Base-by-base conservation (phyloP, 2,888 invertebrate species). In the Bedellia somnulentella region DNA sequence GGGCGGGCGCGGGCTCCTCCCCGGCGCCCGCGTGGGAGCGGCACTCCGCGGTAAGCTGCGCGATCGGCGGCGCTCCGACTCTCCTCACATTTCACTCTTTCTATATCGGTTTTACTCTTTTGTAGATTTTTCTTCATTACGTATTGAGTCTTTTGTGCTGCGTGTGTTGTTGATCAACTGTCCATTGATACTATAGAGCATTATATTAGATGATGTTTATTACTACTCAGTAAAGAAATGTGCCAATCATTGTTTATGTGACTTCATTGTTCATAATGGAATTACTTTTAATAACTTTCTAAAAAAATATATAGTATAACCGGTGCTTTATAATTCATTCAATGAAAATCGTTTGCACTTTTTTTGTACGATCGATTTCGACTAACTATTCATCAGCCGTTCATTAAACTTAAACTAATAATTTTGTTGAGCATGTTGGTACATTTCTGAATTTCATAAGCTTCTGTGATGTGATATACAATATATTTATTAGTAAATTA, bases 401-500 rank as follows among this genome's bases (percentile, higher is more conserved):
- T n/a, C n/a, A n/a, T n/a, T n/a, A n/a, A n/a, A n/a, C n/a, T n/a
- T n/a, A n/a, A 59, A 42, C 9, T 10, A 26, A 24, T 24, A 24
- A 14, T 34, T 12, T 16, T 30, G 30, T 27, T 29, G 32, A 24
- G 10, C 10, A 5, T 15, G 44, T 63, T 67, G 73, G 70, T 62
- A 55, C 68, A 60, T 71, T 71, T 60, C 66, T 59, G 44, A 49
- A 48, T 50, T 56, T 43, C 35, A 40, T 52, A 49, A 60, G 73
- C 73, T 75, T 75, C 63, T 73, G 73, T 73, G 71, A 71, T 73
- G 73, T 73, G 66, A 64, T 67, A 57, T 70, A 54, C 13, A 9
- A 9, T 24, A 8, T 10, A 18, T 5, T 18, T 5, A 18, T n/a
- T 9, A 18, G 9, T 18, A 18, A 18, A 6, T 18, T 5, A 5